These are phyloP conservation scores for Ormia ochracea DNA, from an alignment of 2,888 invertebrate genomes.

Conservation along the genomic window DNA sequence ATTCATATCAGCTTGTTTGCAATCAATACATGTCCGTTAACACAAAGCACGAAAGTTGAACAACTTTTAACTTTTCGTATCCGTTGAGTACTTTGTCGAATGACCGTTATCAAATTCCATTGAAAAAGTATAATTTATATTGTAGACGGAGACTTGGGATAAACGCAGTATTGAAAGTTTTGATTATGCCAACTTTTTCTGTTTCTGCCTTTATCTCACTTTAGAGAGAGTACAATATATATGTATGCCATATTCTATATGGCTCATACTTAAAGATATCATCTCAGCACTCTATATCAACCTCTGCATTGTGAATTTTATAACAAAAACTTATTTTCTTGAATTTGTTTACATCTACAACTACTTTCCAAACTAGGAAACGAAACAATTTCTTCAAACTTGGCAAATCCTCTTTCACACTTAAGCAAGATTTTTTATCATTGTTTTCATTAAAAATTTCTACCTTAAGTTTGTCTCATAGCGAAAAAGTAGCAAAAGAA, in stretches of 20 bases:
- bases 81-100: too few relatives aligned
- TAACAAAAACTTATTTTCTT: slow-evolving; percentile 25
- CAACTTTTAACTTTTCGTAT: too few relatives aligned
- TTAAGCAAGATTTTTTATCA: neutral
- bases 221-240: too few relatives aligned
- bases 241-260: neutral
- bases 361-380: slow-evolving; percentile 32
- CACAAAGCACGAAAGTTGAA: too few relatives aligned
- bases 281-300: slow-evolving; percentile 44
- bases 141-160: too few relatives aligned
- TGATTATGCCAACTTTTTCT: too few relatives aligned
- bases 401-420: neutral
- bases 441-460: slow-evolving; percentile 20
- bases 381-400: slow-evolving; percentile 36
- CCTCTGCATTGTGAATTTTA: slow-evolving; percentile 1
- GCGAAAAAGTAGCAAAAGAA: slow-evolving; percentile 1
- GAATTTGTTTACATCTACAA: slow-evolving; percentile 39
- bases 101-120: too few relatives aligned
- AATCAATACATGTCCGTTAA: too few relatives aligned
- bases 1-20: too few relatives aligned
- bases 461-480: slow-evolving; percentile 46
- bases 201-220: too few relatives aligned
- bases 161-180: too few relatives aligned
- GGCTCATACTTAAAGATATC: neutral
- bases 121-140: too few relatives aligned